A percentile compares a stretch with the other conserved stretches of the same genome.
These are phyloP conservation scores for Stegana nigrithorax DNA, from an alignment of 2,888 invertebrate genomes.

Conservation along the genomic window DNA sequence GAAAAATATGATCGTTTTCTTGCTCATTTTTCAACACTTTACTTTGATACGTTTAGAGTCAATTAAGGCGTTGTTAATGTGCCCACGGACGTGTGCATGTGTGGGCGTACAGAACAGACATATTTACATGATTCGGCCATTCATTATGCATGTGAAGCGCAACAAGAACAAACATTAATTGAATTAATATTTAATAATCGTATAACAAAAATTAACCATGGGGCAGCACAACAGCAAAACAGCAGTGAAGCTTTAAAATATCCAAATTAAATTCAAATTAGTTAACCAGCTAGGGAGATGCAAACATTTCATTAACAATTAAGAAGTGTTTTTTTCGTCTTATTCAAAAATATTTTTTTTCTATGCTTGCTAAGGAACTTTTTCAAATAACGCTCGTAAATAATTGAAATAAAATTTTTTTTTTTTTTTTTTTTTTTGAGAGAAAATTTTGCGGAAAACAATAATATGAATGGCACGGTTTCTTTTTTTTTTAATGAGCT, in stretches of 20 bases:
- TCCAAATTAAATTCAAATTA: neutral
- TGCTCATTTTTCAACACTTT: too few species aligned
- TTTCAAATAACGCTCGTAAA: constrained; percentile 52
- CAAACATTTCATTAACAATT: constrained; percentile 17
- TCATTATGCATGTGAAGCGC: too few species aligned
- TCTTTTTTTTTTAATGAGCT: neutral
- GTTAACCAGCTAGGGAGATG: constrained; percentile 20
- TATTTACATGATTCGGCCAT: too few species aligned
- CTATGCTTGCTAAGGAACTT: constrained; percentile 37
- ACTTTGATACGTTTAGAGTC: too few species aligned
- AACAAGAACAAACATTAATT: too few species aligned
- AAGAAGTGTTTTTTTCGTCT: constrained; percentile 14
- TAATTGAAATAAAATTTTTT: constrained; percentile 10
- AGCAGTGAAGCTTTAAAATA: neutral
- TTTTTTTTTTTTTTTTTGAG: constrained; percentile 29
- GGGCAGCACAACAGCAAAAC: too few species aligned
- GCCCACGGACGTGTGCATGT: too few species aligned
- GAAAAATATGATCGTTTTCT: too few species aligned
- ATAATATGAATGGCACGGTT: constrained; percentile 5
- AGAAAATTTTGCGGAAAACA: constrained; percentile 8
- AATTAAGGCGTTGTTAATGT: too few species aligned
- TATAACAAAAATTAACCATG: too few species aligned
- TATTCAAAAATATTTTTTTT: constrained; percentile 24
- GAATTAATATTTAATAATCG: too few species aligned
- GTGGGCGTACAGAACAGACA: too few species aligned